A percentile compares a stretch with the other conserved stretches of the same genome.
These are phyloP conservation scores for Cyclina sinensis DNA, from an alignment of 1,140 invertebrate species.

Conservation along the genomic window DNA sequence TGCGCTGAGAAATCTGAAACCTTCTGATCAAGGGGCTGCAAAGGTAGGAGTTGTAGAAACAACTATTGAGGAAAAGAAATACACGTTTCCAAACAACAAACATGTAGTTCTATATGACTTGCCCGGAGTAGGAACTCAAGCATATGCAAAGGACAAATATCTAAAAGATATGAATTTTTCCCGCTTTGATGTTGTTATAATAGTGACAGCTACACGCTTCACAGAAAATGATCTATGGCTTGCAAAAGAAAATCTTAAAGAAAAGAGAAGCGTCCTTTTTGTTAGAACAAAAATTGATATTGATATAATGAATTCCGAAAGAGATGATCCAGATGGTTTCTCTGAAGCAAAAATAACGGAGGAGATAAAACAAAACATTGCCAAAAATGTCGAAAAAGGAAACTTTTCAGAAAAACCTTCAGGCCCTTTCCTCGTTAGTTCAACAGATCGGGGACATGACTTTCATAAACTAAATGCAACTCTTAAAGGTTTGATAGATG, in stretches of 20 bases:
- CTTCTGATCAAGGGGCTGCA: not conserved
- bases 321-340: not conserved
- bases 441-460: not conserved
- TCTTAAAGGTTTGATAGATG: not conserved
- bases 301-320: not conserved
- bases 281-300: conserved; percentile 4
- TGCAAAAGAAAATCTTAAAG: not conserved
- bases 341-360: not conserved
- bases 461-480: not conserved
- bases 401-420: not conserved
- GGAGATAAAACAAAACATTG: not conserved
- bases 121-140: not conserved
- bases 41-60: not conserved
- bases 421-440: not conserved
- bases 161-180: not conserved
- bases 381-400: not conserved
- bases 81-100: not conserved
- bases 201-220: not conserved
- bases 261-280: not conserved
- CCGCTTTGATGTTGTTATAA: not conserved
- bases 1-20: conserved; percentile 18
- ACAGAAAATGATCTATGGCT: conserved; percentile 6
- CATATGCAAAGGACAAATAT: not conserved
- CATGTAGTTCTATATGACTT: not conserved
- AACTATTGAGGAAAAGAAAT: not conserved